Evolutionary conservation across 2,888 invertebrate species (phyloP), one percentile per base, ranked within the genome.

Genomic region (Oscheius myriophilus): DNA sequence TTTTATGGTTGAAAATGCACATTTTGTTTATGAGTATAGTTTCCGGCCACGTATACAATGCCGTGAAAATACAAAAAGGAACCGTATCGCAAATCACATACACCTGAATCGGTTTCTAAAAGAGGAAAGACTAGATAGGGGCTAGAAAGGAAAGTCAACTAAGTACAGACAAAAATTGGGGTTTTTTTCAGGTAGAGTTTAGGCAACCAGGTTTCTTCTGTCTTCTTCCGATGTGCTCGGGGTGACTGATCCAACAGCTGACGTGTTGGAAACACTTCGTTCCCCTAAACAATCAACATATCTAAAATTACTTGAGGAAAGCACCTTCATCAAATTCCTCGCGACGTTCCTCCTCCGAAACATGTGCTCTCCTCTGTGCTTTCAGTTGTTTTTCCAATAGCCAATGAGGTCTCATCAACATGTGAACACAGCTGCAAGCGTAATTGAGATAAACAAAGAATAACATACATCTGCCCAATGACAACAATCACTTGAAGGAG

Each of bases 381-480:
- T 53, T 33, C 23, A 26, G 23, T 14, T 18, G 52, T 21, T 49
- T 45, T 41, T 63, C 39, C 39, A 57, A 1, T n/a, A 25, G 26
- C 65, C 65, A 65, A 16, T 65, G 55, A 26, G 65, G 65, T 14
- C 42, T 21, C 65, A 65, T 65, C 39, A 65, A 25, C 21, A 41
- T 45, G 46, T 65, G 65, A 16, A 65, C 39, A n/a, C 26, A 16
- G 21, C 65, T 65, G 33, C 7, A 65, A 65, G 12, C 18, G 11
- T 23, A 12, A 53, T 63, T 51, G 45, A 23, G 12, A 42, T 21
- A 21, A 52, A 12, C 21, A 52, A 16, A 39, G 12, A 16, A 16
- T 45, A 25, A 21, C 64, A 21, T 54, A 82, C 80, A 77, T 71
- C 58, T 82, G 81, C 21, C 82, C 83, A 9, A 76, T 16, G 25